Evolutionary conservation across 2,888 invertebrate genomes (phyloP), one percentile per base, ranked within the genome.

Genomic region (Tetramorium bicarinatum): DNA sequence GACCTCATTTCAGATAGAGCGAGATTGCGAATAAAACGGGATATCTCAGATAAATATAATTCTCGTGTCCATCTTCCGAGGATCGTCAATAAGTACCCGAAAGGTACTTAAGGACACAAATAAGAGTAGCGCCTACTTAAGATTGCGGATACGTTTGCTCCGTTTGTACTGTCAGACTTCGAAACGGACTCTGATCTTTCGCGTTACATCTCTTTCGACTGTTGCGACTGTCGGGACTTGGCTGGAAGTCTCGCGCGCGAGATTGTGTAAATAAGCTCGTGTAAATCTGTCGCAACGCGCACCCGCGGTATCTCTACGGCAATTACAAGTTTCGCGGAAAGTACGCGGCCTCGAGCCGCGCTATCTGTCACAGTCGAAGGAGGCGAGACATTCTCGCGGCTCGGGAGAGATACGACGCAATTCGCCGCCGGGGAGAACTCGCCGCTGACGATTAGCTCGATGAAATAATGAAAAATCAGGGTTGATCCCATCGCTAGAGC

Each of bases 401-500:
- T 56, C 15, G 56, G 41, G 41, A 7, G 41, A 77, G 15, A 67
- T 34, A 67, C 54, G 15, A 29, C 41, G 52, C 25, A 29, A 25
- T 9, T 34, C 52, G 34, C 15, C 21, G 25, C n/a, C 6, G 15
- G 21, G 54, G n/a, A 59, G n/a, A 11, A 59, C 29, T 29, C 18
- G 18, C 41, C 49, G 61, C 38, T 49, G 9, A 6, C 18, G 41
- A 54, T 64, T 34, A 77, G 44, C 18, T 79, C 29, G 25, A 29
- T 34, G 29, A 8, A 41, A 2, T n/a, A 9, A 18, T 15, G 67
- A 79, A 59, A 69, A 79, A 69, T 59, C 44, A 69, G 56, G 69
- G 34, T 79, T 79, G 47, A 69, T 69, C 59, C 69, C 69, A 79
- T 79, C 79, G 59, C 79, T 79, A 56, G 56, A 25, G 25, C 29